phyloP scores from a whole-genome alignment of 2,888 invertebrate species.

The Coenonympha arcania region DNA sequence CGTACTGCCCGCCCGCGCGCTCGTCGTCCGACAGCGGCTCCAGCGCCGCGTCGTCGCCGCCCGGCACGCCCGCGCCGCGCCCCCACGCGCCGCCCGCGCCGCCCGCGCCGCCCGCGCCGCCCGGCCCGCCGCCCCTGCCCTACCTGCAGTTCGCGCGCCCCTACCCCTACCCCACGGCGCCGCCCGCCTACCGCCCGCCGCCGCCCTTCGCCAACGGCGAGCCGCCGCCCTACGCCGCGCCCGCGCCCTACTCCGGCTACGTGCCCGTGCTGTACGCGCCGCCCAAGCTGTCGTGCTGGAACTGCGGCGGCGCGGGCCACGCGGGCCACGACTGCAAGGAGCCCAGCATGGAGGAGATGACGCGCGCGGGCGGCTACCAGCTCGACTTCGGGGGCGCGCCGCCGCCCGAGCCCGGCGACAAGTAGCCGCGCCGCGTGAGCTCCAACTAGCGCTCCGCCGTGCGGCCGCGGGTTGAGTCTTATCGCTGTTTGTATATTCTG shows the following conservation, averaged over 20 bases:
- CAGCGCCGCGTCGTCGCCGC: constrained; percentile 60
- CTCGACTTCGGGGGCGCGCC: constrained; percentile 76
- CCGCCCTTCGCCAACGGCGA: constrained; percentile 68
- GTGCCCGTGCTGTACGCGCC: constrained; percentile 74
- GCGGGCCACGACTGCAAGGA: constrained; percentile 90
- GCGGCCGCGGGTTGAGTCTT: neutral
- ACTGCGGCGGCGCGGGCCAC: constrained; percentile 91
- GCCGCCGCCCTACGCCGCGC: constrained; percentile 61
- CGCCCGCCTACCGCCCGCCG: constrained; percentile 59
- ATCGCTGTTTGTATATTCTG: no score
- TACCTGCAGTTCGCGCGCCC: constrained; percentile 57
- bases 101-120: constrained; percentile 35
- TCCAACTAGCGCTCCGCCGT: neutral
- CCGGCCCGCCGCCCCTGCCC: constrained; percentile 43
- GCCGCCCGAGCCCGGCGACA: constrained; percentile 51
- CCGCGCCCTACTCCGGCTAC: constrained; percentile 60
- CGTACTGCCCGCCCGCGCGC: constrained; percentile 45
- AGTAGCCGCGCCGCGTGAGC: constrained; percentile 40
- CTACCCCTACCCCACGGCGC: constrained; percentile 58
- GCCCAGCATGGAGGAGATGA: constrained; percentile 93
- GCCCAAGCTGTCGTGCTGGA: constrained; percentile 87
- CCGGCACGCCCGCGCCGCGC: constrained; percentile 56
- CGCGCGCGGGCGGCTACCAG: constrained; percentile 80
- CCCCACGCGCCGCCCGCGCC: constrained; percentile 54
- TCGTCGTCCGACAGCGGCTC: constrained; percentile 66